Evolutionary conservation across 2,888 invertebrate genomes (phyloP).

Genomic region (Mesochorus sp.): DNA sequence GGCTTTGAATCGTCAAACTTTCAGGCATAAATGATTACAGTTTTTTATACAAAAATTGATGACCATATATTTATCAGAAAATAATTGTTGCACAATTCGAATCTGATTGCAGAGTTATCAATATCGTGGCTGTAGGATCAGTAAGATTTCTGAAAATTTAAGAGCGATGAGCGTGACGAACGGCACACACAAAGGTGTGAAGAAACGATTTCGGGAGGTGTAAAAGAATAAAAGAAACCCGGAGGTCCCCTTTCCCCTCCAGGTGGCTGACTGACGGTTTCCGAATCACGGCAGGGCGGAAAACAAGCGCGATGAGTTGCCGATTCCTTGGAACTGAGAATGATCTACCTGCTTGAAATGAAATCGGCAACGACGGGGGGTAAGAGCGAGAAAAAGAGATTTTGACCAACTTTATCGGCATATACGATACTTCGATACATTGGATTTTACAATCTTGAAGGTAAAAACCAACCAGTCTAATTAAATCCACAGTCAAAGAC

Average conservation of each 20-base stretch:
- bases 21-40: too few species aligned
- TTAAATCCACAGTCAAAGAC: too few species aligned
- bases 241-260: conserved; percentile 68
- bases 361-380: conserved; percentile 49
- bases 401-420: too few species aligned
- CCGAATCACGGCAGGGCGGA: conserved; percentile 77
- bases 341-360: conserved; percentile 56
- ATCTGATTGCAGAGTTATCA: neutral
- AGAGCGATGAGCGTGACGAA: conserved; percentile 39
- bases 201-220: conserved; percentile 74
- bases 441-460: too few species aligned
- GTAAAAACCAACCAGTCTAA: too few species aligned
- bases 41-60: too few species aligned
- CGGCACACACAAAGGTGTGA: conserved; percentile 70
- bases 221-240: conserved; percentile 65
- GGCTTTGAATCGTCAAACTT: too few species aligned
- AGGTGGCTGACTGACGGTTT: conserved; percentile 71
- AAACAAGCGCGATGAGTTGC: conserved; percentile 78
- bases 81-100: neutral
- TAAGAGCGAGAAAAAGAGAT: conserved; percentile 17
- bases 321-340: conserved; percentile 64
- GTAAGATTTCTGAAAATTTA: conserved; percentile 30
- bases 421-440: too few species aligned
- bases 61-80: too few species aligned
- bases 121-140: neutral